Percentiles rank a stretch among this genome's conserved stretches.
Conservation (phyloP, 2,797 vertebrate genomes). For the Rhinogobio ventralis region DNA sequence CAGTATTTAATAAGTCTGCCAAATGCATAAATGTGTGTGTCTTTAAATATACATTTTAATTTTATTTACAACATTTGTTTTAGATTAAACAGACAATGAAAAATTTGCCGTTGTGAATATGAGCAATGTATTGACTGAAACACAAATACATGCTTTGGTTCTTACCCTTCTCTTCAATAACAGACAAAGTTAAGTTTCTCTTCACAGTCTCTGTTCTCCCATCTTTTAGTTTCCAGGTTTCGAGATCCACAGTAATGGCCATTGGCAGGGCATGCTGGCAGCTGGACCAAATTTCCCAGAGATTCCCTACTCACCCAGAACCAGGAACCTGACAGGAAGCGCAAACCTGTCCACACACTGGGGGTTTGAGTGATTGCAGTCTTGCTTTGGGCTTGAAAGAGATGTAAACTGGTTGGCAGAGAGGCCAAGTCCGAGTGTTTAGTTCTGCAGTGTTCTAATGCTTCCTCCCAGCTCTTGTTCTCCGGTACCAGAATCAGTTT, state of each 20-base stretch:
- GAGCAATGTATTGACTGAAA: neutral
- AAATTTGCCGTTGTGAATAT: neutral
- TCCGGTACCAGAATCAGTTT: neutral
- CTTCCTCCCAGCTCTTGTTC: slow-evolving; percentile 30
- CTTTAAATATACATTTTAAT: neutral
- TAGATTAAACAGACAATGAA: neutral
- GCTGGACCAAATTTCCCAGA: slow-evolving; percentile 6
- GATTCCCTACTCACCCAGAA: slow-evolving; percentile 27
- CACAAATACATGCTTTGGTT: neutral
- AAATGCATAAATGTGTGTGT: neutral
- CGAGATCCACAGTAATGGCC: slow-evolving; percentile 19
- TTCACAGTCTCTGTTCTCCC: slow-evolving; percentile 30
- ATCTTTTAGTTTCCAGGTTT: neutral
- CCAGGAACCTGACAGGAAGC: slow-evolving; percentile 34
- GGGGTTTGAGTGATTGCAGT: neutral
- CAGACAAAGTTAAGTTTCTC: slow-evolving; percentile 14
- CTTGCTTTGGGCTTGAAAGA: neutral
- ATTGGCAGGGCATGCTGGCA: slow-evolving; percentile 10
- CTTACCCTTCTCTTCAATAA: slow-evolving; percentile 39
- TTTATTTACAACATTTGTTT: neutral
- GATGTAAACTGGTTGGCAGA: slow-evolving; percentile 25
- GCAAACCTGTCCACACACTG: slow-evolving; percentile 41
- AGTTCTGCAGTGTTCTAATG: slow-evolving; percentile 23
- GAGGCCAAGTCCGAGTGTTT: slow-evolving; percentile 2
- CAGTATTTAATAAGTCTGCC: neutral